A percentile compares a stretch with the other conserved stretches of the same genome.
Conservation (phyloP, 2,888 invertebrate genomes). For the Lepidochrysops patricia region DNA sequence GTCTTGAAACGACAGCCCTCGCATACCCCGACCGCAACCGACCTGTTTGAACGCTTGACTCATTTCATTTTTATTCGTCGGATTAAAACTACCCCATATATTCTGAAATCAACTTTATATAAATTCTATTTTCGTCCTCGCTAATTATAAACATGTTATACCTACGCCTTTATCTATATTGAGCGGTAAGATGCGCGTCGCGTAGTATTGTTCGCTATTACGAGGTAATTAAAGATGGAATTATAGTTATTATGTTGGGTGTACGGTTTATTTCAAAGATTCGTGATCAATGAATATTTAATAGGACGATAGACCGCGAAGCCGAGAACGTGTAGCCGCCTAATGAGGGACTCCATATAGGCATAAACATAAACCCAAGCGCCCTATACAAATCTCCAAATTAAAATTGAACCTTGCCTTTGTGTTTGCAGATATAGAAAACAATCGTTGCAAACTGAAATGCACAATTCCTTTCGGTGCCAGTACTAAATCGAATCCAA, state of each 20-base stretch:
- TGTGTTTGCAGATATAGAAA: neutral
- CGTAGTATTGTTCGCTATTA: neutral
- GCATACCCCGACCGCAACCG: conserved; percentile 35
- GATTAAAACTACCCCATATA: conserved; percentile 46
- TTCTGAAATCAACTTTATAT: conserved; percentile 46
- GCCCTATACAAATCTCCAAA: conserved; percentile 60
- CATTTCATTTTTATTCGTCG: conserved; percentile 53
- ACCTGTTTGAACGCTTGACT: conserved; percentile 28
- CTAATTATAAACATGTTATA: neutral
- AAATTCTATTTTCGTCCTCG: conserved; percentile 27
- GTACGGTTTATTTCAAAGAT: conserved; percentile 35
- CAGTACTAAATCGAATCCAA: neutral
- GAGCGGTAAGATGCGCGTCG: neutral
- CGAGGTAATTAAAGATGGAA: neutral
- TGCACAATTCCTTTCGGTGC: neutral
- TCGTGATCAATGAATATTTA: conserved; percentile 62
- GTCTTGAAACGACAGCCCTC: conserved; percentile 50
- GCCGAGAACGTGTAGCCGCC: conserved; percentile 45
- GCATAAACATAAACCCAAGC: conserved; percentile 29
- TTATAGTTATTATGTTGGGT: neutral
- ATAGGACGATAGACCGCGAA: conserved; percentile 37
- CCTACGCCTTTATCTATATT: neutral
- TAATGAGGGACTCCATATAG: conserved; percentile 60
- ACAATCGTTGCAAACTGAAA: neutral
- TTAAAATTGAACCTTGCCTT: conserved; percentile 48